Evolutionary conservation across 2,888 invertebrate genomes (phyloP).

Genomic region (Eupithecia vulgata): DNA sequence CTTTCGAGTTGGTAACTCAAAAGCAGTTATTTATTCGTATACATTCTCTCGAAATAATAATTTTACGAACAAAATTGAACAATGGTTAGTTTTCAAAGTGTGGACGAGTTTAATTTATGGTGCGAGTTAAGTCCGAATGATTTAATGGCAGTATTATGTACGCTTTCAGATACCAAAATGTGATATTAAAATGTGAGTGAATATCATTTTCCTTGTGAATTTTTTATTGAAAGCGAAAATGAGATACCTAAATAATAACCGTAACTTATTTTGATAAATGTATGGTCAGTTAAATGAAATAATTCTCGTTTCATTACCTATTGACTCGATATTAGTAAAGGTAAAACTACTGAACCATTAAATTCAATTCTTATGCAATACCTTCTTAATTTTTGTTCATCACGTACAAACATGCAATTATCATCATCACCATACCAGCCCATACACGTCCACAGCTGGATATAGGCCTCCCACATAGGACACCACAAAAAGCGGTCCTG

Average conservation of each 20-base stretch:
- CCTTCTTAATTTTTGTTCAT: too few relatives aligned
- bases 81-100: slow-evolving; percentile 42
- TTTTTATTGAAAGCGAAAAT: slow-evolving; percentile 14
- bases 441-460: too few relatives aligned
- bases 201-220: slow-evolving; percentile 24
- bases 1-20: background rate
- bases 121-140: slow-evolving; percentile 41
- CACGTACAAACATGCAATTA: too few relatives aligned
- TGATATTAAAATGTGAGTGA: slow-evolving; percentile 13
- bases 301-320: background rate
- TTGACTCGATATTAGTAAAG: background rate
- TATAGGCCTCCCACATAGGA: too few relatives aligned
- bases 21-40: slow-evolving; percentile 2
- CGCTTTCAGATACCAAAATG: slow-evolving; percentile 34
- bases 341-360: too few relatives aligned
- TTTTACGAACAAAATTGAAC: slow-evolving; percentile 30
- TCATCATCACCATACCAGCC: too few relatives aligned
- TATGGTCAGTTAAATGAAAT: background rate
- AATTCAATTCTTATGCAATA: too few relatives aligned
- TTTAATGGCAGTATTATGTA: slow-evolving; percentile 41
- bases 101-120: slow-evolving; percentile 43
- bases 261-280: background rate
- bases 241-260: background rate
- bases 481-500: too few relatives aligned
- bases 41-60: slow-evolving; percentile 5